These are phyloP conservation scores for Hirundo rustica DNA, from an alignment of 2,797 vertebrate species.

Conservation along the genomic window DNA sequence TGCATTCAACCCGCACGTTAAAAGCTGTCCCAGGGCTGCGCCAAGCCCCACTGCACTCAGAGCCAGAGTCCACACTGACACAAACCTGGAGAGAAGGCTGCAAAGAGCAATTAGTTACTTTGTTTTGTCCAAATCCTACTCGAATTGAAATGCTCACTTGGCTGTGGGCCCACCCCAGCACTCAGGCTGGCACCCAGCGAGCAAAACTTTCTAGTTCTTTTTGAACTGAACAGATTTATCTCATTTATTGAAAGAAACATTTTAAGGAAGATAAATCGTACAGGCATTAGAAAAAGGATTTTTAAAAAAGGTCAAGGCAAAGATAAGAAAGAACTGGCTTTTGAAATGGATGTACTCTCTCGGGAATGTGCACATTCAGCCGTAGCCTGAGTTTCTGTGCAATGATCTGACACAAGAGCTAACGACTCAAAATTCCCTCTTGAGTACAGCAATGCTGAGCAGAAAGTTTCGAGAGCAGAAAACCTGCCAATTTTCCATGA, in stretches of 20 bases:
- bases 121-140: background rate
- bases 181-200: background rate
- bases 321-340: background rate
- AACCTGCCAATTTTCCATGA: background rate
- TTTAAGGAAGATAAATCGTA: background rate
- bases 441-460: background rate
- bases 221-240: background rate
- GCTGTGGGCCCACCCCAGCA: background rate
- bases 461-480: background rate
- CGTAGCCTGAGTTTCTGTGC: background rate
- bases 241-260: background rate
- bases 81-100: background rate
- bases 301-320: background rate
- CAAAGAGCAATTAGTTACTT: background rate
- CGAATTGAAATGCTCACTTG: background rate
- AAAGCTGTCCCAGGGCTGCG: accelerated
- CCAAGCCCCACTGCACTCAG: background rate
- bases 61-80: background rate
- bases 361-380: accelerated
- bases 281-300: background rate
- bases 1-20: background rate
- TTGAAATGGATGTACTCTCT: background rate
- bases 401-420: background rate
- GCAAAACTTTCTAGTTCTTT: background rate
- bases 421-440: background rate